Evolutionary conservation across 1,140 invertebrate genomes (phyloP).

Genomic region (Megathymus violae): DNA sequence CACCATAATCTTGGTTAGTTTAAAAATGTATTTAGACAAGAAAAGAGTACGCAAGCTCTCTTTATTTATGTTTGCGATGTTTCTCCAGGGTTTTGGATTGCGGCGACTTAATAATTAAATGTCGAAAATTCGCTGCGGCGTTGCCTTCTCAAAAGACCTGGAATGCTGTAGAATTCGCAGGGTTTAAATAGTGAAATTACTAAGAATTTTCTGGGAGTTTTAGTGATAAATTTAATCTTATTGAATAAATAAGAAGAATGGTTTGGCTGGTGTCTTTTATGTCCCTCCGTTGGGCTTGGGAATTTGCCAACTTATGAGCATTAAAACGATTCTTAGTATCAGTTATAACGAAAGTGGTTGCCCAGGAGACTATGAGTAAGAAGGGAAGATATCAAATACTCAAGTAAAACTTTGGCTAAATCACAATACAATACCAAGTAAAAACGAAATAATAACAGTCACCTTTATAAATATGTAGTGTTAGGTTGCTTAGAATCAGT

Average conservation of each 20-base stretch:
- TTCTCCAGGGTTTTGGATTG: constrained; percentile 35
- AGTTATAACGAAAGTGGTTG: too few relatives aligned
- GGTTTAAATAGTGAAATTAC: constrained; percentile 32
- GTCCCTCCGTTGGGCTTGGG: background rate
- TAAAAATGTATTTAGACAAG: constrained; percentile 42
- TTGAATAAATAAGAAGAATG: constrained; percentile 2
- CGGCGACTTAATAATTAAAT: constrained; percentile 41
- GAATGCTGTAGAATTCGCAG: constrained; percentile 26
- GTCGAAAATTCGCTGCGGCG: constrained; percentile 34
- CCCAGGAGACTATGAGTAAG: too few relatives aligned
- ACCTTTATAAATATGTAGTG: too few relatives aligned
- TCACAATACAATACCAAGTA: too few relatives aligned
- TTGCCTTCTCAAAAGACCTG: constrained; percentile 34
- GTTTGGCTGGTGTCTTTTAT: background rate
- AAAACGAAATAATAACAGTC: too few relatives aligned
- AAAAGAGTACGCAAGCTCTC: constrained; percentile 32
- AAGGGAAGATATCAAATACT: too few relatives aligned
- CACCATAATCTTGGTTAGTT: constrained; percentile 35
- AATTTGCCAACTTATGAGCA: too few relatives aligned
- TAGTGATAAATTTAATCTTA: constrained; percentile 23
- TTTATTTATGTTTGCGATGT: constrained; percentile 31
- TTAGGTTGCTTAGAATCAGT: too few relatives aligned
- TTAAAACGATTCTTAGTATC: too few relatives aligned
- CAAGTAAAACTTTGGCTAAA: too few relatives aligned
- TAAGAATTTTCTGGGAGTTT: constrained; percentile 21